Evolutionary conservation across 2,888 invertebrate species (phyloP).

Genomic region (Synanthedon andrenaeformis): DNA sequence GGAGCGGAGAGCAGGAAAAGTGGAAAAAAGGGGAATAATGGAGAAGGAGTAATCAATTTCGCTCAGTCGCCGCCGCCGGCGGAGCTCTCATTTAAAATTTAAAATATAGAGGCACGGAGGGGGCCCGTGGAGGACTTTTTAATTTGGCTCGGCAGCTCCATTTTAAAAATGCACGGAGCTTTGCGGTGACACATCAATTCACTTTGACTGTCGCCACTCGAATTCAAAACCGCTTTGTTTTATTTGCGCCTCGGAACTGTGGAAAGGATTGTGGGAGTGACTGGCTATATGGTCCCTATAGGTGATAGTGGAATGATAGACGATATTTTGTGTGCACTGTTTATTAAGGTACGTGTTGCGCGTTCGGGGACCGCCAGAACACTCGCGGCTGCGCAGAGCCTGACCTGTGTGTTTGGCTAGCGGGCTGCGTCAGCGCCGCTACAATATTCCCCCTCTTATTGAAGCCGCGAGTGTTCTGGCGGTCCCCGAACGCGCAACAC

Average conservation of each 20-base stretch:
- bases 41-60: constrained; percentile 70
- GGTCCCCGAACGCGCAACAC: too few relatives aligned
- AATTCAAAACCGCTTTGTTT: constrained; percentile 19
- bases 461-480: too few relatives aligned
- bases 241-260: background rate
- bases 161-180: constrained; percentile 64
- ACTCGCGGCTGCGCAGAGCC: too few relatives aligned
- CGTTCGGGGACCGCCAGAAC: too few relatives aligned
- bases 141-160: constrained; percentile 57
- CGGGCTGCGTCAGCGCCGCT: too few relatives aligned
- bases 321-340: too few relatives aligned
- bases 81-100: constrained; percentile 66
- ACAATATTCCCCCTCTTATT: too few relatives aligned
- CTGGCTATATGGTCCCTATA: too few relatives aligned
- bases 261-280: too few relatives aligned
- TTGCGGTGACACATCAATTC: constrained; percentile 64
- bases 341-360: too few relatives aligned
- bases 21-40: constrained; percentile 67
- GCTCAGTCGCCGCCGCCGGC: constrained; percentile 59
- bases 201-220: constrained; percentile 52
- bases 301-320: too few relatives aligned
- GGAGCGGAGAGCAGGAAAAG: constrained; percentile 52
- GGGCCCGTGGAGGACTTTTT: constrained; percentile 63
- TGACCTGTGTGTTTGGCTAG: too few relatives aligned
- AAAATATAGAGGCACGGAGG: constrained; percentile 59